Conservation (phyloP, 2,888 invertebrate genomes). For the Phania funesta region DNA sequence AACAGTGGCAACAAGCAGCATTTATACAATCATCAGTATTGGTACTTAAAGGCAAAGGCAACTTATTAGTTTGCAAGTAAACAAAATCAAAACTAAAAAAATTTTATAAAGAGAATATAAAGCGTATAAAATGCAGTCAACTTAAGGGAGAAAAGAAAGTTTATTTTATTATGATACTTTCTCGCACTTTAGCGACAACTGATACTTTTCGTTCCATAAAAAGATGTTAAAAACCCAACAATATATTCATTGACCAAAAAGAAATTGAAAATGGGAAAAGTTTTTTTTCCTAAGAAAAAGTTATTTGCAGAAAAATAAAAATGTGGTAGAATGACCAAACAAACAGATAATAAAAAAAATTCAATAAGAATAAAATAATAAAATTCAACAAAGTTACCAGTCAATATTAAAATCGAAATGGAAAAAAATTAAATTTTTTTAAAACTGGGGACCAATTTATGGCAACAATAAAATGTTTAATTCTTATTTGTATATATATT, state of each 20-base stretch:
- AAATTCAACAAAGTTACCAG: not conserved
- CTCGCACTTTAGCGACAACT: not conserved
- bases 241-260: constrained; percentile 39
- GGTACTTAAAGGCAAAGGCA: constrained; percentile 12
- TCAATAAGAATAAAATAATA: not conserved
- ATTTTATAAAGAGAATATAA: too few species aligned
- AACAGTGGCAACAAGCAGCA: not conserved
- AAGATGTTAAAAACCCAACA: constrained; percentile 5
- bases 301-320: not conserved
- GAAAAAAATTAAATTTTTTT: too few species aligned
- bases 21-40: constrained; percentile 1
- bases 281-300: not conserved
- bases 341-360: not conserved
- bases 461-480: too few species aligned
- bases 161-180: constrained; percentile 13
- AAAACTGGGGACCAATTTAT: too few species aligned
- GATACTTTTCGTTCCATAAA: not conserved
- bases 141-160: constrained; percentile 45
- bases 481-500: too few species aligned
- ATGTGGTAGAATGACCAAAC: not conserved
- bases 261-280: constrained; percentile 47
- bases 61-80: not conserved
- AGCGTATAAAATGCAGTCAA: too few species aligned
- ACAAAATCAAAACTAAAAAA: not conserved
- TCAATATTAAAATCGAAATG: not conserved